Evolutionary conservation across 2,888 invertebrate species (phyloP), one percentile per base, ranked within the genome.

Genomic region (Plutella xylostella): DNA sequence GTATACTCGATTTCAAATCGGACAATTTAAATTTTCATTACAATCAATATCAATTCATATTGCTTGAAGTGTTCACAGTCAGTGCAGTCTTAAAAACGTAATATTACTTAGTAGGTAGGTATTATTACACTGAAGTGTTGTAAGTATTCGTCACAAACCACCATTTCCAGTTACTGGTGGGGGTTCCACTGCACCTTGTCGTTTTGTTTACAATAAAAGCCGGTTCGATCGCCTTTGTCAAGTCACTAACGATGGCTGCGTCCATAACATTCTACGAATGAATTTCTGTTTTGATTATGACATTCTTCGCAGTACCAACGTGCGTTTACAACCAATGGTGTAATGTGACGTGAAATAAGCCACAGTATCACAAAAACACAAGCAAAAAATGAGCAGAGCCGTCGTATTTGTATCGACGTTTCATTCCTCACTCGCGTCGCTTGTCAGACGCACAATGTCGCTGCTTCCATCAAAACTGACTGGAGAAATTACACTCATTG

Each of bases 401-500:
- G 34, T 34, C 15, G 9, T 34, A n/a, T 34, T 34, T 9, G 34
- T 34, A 34, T 34, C 17, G 34, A 34, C 34, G 34, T 34, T 34
- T 34, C 34, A 17, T 34, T 34, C 34, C 15, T 17, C 34, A 34
- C 15, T 34, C 17, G 34, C 34, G 34, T 34, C 17, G 17, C 34
- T 34, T 34, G 34, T 15, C 34, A 34, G 34, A 34, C 34, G 34
- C 34, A 34, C 34, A 34, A 34, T 34, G 34, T 34, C 34, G 34
- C 34, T 14, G 34, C 34, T 34, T 34, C 34, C 34, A 34, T 34
- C 15, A 34, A 28, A 28, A 34, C 34, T 34, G 17, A 34, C 34
- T 34, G 34, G 34, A 34, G 34, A 34, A 34, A 34, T 15, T 17
- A 7, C 34, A 34, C 34, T 34, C 17, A 34, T 34, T 17, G 34